Percentiles rank a stretch among this genome's conserved stretches.
Evolutionary conservation across 2,888 invertebrate genomes (phyloP).

Genomic region (Pantelozetes paolii): DNA sequence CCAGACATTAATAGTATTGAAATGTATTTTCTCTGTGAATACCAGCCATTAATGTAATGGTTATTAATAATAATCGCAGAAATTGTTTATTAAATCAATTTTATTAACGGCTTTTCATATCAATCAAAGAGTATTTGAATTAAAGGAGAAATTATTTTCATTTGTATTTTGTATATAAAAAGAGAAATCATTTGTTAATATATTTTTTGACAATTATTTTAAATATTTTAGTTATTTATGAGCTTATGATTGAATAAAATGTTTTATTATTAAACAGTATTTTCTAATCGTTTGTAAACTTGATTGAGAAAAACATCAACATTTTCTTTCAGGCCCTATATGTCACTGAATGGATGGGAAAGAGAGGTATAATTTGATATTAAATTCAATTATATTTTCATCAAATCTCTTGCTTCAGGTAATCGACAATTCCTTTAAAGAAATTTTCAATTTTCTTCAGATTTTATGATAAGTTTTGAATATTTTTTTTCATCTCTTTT

Average conservation of each 20-base stretch:
- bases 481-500: too few relatives aligned
- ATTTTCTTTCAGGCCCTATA: too few relatives aligned
- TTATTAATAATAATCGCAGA: not conserved
- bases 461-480: too few relatives aligned
- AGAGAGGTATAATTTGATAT: too few relatives aligned
- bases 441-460: too few relatives aligned
- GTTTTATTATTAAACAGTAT: not conserved
- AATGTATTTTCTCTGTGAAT: not conserved
- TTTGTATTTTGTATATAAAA: not conserved
- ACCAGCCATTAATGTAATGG: not conserved
- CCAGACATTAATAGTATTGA: not conserved
- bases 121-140: not conserved
- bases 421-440: too few relatives aligned
- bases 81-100: not conserved
- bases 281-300: not conserved
- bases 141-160: not conserved
- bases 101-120: not conserved
- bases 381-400: too few relatives aligned
- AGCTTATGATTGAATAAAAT: constrained; percentile 23
- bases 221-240: constrained; percentile 10
- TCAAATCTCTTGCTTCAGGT: too few relatives aligned
- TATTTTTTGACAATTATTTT: not conserved
- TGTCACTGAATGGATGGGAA: too few relatives aligned
- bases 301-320: not conserved
- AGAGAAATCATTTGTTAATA: not conserved